phyloP scores from a whole-genome alignment of 2,113 vertebrate species.

The Echinops telfairi region DNA sequence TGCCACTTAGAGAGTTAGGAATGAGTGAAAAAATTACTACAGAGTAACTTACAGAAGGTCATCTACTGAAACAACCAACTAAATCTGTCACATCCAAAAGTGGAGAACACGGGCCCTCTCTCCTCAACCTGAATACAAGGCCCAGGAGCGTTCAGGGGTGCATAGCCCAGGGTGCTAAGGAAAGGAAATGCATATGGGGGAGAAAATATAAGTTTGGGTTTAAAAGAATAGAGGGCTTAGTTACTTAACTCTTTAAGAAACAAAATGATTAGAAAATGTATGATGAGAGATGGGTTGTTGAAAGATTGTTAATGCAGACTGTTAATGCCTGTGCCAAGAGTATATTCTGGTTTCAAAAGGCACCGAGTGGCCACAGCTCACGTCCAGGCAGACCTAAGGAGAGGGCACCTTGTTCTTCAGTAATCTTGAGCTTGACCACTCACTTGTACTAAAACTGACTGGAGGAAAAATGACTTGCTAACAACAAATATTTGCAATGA shows the following conservation, averaged over 20 bases:
- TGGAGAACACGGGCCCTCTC: not conserved
- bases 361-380: rapidly evolving
- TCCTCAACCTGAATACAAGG: not conserved
- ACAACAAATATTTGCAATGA: not conserved
- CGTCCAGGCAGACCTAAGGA: not conserved
- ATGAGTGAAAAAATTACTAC: slow-evolving; percentile 25
- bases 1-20: slow-evolving; percentile 46
- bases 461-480: not conserved
- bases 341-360: not conserved
- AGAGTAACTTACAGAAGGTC: slow-evolving; percentile 13
- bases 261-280: slow-evolving; percentile 6
- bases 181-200: not conserved
- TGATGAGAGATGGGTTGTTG: not conserved
- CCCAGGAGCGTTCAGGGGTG: not conserved
- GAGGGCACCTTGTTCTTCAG: not conserved
- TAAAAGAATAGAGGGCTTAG: not conserved
- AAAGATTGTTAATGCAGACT: not conserved
- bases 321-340: not conserved
- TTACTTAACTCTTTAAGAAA: not conserved
- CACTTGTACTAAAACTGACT: slow-evolving; percentile 34
- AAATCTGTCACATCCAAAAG: not conserved
- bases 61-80: slow-evolving; percentile 35
- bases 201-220: not conserved
- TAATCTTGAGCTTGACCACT: not conserved
- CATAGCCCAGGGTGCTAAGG: not conserved